Evolutionary conservation across 2,888 invertebrate genomes (phyloP).

Genomic region (Cephus spinipes): DNA sequence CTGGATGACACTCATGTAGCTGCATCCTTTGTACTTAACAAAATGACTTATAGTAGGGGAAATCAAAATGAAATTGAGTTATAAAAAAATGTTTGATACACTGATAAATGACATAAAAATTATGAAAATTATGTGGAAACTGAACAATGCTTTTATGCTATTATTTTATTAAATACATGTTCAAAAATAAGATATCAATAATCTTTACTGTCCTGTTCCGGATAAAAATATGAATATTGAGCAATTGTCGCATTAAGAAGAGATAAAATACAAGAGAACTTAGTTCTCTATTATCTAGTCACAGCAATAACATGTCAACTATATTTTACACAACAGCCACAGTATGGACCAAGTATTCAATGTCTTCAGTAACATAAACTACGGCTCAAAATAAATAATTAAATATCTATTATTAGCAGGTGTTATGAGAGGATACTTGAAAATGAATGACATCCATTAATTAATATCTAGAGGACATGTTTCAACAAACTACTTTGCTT

Average conservation of each 20-base stretch:
- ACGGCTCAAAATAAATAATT: background rate
- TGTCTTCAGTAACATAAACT: background rate
- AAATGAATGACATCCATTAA: background rate
- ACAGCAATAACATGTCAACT: background rate
- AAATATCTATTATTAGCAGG: background rate
- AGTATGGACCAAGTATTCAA: background rate
- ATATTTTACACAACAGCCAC: background rate
- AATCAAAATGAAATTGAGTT: background rate
- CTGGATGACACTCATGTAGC: slow-evolving; percentile 2
- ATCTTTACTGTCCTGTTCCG: background rate
- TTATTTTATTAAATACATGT: background rate
- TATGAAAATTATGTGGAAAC: background rate
- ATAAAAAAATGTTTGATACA: background rate
- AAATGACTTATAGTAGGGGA: background rate
- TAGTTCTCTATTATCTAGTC: background rate
- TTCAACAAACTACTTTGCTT: background rate
- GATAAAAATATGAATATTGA: background rate
- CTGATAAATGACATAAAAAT: background rate
- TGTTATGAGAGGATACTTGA: background rate
- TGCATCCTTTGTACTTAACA: background rate
- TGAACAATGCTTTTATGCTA: background rate
- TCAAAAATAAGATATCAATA: background rate
- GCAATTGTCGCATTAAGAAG: background rate
- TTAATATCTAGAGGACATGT: background rate
- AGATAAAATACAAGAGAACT: background rate